Evolutionary conservation across 2,888 invertebrate genomes (phyloP).

Genomic region (Muschampia plurimacula): DNA sequence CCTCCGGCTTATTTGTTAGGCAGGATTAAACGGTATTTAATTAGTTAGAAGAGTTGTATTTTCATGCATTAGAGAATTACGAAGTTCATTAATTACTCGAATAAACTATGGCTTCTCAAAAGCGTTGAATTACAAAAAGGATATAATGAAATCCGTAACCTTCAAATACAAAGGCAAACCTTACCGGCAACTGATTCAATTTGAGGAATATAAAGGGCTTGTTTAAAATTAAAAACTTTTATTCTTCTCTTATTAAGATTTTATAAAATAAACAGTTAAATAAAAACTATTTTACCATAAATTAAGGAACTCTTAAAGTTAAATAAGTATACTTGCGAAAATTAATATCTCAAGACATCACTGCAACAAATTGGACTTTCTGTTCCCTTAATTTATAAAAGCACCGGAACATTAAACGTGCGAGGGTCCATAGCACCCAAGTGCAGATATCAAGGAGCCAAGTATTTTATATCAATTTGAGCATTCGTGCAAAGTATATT

Average conservation of each 20-base stretch:
- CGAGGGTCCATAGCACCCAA: slow-evolving; percentile 46
- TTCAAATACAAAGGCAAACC: background rate
- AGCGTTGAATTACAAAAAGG: background rate
- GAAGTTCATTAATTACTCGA: slow-evolving; percentile 32
- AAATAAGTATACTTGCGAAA: background rate
- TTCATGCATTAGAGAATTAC: slow-evolving; percentile 33
- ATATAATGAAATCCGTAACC: slow-evolving; percentile 5
- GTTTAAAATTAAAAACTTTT: background rate
- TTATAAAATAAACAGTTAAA: background rate
- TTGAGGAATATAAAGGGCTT: background rate
- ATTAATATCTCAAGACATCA: slow-evolving; percentile 23
- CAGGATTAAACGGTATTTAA: slow-evolving; percentile 40
- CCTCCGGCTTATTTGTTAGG: slow-evolving; percentile 35
- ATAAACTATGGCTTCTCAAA: slow-evolving; percentile 16
- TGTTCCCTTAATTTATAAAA: slow-evolving; percentile 34
- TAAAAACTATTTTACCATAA: background rate
- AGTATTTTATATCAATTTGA: slow-evolving; percentile 82
- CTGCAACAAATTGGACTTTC: slow-evolving; percentile 27
- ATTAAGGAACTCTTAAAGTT: background rate
- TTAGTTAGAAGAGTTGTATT: slow-evolving; percentile 36
- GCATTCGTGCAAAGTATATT: slow-evolving; percentile 80
- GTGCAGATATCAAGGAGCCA: slow-evolving; percentile 69
- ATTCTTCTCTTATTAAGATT: background rate
- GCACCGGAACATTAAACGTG: slow-evolving; percentile 30
- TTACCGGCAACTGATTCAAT: background rate